phyloP scores from a whole-genome alignment of 2,113 vertebrate species.

The Strix uralensis region DNA sequence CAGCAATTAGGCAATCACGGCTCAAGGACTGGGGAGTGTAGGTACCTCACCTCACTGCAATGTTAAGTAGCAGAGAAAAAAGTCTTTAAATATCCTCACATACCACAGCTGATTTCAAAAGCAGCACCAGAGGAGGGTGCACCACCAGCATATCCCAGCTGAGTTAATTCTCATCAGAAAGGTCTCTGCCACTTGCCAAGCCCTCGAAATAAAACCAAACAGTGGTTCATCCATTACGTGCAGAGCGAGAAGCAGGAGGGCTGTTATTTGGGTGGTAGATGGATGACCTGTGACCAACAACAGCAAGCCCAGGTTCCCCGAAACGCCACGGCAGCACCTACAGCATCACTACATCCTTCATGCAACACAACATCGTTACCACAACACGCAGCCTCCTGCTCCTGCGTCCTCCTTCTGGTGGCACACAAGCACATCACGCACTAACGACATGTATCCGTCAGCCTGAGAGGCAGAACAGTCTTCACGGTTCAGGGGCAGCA shows the following conservation, averaged over 20 bases:
- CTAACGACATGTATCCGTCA: rapidly evolving
- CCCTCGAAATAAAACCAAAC: background rate
- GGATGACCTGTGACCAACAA: background rate
- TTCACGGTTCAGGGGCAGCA: background rate
- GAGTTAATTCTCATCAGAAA: background rate
- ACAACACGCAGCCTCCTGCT: background rate
- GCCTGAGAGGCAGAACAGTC: background rate
- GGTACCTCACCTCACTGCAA: slow-evolving; percentile 8
- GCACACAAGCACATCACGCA: background rate
- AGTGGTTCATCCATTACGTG: rapidly evolving
- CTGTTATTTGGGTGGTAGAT: background rate
- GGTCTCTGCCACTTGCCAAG: background rate
- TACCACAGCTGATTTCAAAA: background rate
- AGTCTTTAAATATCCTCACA: background rate
- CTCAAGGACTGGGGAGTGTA: background rate
- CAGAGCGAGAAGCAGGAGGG: background rate
- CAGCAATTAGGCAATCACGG: background rate
- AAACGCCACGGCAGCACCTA: background rate
- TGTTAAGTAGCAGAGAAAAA: background rate
- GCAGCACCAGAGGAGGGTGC: background rate
- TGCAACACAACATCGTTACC: rapidly evolving
- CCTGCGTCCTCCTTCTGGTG: rapidly evolving
- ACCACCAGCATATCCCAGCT: background rate
- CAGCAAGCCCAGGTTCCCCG: background rate
- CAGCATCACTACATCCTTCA: background rate